Base-by-base conservation (phyloP, 2,113 vertebrate species). In the Hiodon alosoides region DNA sequence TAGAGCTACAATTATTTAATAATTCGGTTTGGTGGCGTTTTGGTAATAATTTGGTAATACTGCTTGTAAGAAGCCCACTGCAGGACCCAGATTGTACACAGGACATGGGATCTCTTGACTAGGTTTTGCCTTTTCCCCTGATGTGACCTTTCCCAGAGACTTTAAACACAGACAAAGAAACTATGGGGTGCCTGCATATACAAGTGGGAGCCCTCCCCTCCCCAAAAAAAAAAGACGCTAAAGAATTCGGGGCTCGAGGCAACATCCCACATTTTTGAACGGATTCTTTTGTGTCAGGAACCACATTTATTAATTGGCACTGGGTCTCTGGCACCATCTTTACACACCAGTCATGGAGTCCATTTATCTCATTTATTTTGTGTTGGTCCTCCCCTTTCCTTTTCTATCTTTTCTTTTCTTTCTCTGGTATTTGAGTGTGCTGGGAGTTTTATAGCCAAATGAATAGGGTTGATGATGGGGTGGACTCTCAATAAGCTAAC, bases 261-360 rank as follows among this genome's bases (percentile, higher is more conserved):
- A 78, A 79, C 71, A 76, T 77, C 67, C 71, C 85, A 84, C 83
- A 86, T 87, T 87, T 89, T 87, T 62, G 77, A 85, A 83, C 85
- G 80, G 83, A 78, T 79, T 78, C 91, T 87, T 91, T 93, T 92
- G 91, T 93, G 81, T 73, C 75, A 59, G 48, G 76, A 81, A 84
- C 86, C 90, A 90, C 90, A 89, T 91, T 91, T 93, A 90, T 91
- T 88, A 89, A 91, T 90, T 90, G 90, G 89, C 89, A 86, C 85
- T 87, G 87, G 90, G 87, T 91, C 87, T 86, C 86, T 84, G 83
- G 86, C 89, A 86, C 88, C 85, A 90, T 88, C 88, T 84, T 86
- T 85, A 89, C 88, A 90, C 90, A 92, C 91, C 89, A 86, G 90
- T 91, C 89, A 93, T 90, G 87, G 87, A 85, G 87, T 83, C 89